Base-by-base conservation (phyloP, 2,113 vertebrate species). In the Argyrosomus japonicus region DNA sequence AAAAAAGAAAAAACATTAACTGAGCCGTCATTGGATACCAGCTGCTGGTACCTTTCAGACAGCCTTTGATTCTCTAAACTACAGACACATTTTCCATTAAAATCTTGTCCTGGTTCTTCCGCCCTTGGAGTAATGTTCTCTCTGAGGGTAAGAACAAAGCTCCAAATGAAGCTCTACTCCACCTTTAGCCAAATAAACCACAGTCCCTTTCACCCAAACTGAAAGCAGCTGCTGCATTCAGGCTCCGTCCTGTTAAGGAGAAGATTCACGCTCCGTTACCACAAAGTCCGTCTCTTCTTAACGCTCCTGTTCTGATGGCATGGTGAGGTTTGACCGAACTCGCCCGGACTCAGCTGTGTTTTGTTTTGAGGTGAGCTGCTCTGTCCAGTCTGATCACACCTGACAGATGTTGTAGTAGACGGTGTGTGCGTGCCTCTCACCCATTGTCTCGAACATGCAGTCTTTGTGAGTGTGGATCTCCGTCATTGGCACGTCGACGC, bases 391-490 rank as follows among this genome's bases (percentile, higher is more conserved):
- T 32, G 21, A 2, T 95, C 82, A 96, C 61, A 96, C 96, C 91
- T 96, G 96, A 14, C 96, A 97, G 91, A 97, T 95, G 92, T 95
- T 97, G 15, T 96, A 97, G 47, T 96, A 96, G 62, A 94, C 91
- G 8, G 93, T 96, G 15, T 94, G 93, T 1, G 89, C 90, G 0
- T 92, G 91, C 17, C 86, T 77, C 11, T 95, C 93, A 0, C 92
- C 93, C 2, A 75, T 75, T 58, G 91, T 75, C 18, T 95, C 95
- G 0, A 92, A 95, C 48, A 95, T 76, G 0, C 82, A 87, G 25
- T 95, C 92, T 81, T 92, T 95, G 87, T 87, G 89, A 0, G 91
- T 84, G 21, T 95, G 94, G 68, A 94, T 67, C 81, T 96, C 94
- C 0, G 64, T 90, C 86, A 95, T 87, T 36, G 95, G 91, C 27